Conservation (phyloP, 2,113 vertebrate species). For the Dunckerocampus dactyliophorus region DNA sequence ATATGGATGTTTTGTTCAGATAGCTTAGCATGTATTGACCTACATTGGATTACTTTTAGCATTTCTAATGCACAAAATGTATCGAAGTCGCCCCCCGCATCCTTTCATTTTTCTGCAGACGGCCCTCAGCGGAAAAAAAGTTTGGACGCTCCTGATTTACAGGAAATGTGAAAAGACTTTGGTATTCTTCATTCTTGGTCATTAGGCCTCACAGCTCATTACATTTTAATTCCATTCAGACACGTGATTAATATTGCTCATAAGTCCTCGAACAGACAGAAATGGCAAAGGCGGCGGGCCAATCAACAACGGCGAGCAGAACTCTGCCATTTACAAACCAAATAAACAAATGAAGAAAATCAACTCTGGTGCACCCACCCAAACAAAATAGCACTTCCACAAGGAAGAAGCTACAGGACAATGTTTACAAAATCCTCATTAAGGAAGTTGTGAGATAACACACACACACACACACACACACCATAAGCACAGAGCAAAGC, state of each 20-base stretch:
- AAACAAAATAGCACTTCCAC: constrained; percentile 80
- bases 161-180: not conserved
- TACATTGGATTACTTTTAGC: too few relatives aligned
- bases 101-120: too few relatives aligned
- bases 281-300: constrained; percentile 63
- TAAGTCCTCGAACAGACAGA: constrained; percentile 39
- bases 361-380: constrained; percentile 69
- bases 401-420: constrained; percentile 76
- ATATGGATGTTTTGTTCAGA: too few relatives aligned
- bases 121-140: too few relatives aligned
- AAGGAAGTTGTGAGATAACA: constrained; percentile 88
- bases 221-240: constrained; percentile 58
- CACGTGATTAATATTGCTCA: constrained; percentile 39
- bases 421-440: constrained; percentile 99
- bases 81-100: too few relatives aligned
- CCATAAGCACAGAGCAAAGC: constrained; percentile 75
- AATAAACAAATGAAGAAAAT: constrained; percentile 70
- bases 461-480: constrained; percentile 57
- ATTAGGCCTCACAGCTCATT: constrained; percentile 63
- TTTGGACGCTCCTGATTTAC: constrained; percentile 7
- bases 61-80: too few relatives aligned
- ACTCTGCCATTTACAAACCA: constrained; percentile 63
- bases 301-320: constrained; percentile 44
- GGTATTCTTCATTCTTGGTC: constrained; percentile 9
- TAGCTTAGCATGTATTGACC: too few relatives aligned